Evolutionary conservation across 2,113 vertebrate species (phyloP).

Genomic region (Climacteris rufus): DNA sequence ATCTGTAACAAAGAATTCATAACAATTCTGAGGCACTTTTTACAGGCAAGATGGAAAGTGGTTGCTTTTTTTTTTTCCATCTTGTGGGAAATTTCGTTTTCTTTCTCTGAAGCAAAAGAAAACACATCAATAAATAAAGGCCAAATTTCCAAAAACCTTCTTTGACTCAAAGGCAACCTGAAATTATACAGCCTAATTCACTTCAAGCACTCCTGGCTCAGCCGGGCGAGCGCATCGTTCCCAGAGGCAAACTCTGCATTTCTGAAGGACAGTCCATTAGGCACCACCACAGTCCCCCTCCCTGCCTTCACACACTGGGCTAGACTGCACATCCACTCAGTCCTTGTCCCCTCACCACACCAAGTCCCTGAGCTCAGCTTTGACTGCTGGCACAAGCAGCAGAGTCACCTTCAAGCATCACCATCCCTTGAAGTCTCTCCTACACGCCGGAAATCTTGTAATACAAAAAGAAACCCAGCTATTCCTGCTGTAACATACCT

Average conservation of each 20-base stretch:
- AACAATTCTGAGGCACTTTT: constrained; percentile 17
- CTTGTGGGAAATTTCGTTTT: neutral
- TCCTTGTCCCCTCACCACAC: neutral
- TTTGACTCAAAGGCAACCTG: constrained; percentile 11
- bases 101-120: constrained; percentile 35
- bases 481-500: neutral
- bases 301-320: neutral
- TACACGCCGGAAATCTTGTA: neutral
- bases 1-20: neutral
- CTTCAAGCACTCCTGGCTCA: neutral
- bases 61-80: neutral
- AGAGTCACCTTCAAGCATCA: neutral
- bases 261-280: constrained; percentile 26
- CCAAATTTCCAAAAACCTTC: neutral
- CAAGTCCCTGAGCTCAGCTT: neutral
- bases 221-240: neutral
- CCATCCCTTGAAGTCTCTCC: neutral
- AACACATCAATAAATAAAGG: constrained; percentile 24
- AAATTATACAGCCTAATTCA: constrained; percentile 58
- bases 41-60: neutral
- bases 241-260: neutral
- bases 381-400: neutral
- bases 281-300: neutral
- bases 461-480: neutral
- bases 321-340: neutral